Base-by-base conservation (phyloP, 2,888 invertebrate genomes). In the Spisula subtruncata region DNA sequence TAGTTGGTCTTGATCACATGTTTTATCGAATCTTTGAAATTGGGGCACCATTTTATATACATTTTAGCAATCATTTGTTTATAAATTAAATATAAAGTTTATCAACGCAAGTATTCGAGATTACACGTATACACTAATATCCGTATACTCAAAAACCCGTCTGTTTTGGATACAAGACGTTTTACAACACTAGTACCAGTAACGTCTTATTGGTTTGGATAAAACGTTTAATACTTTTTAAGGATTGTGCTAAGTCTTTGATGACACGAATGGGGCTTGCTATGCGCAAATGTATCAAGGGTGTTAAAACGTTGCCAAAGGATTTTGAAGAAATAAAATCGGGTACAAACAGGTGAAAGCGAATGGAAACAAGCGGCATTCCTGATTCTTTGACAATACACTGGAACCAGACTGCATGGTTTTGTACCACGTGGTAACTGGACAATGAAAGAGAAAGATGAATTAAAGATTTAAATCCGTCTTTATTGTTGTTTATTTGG, bases 261-360 rank as follows among this genome's bases (percentile, higher is more conserved):
- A 66, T 92, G 12, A 10, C 71, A 2, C 41, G 90, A 10, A 90
- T 93, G 90, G 89, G 88, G 12, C 89, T 85, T 83, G 88, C 89
- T 16, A 91, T 90, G 81, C 41, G 85, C 20, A 92, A 90, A 80
- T 91, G 90, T 18, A 91, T 90, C n/a, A 92, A 92, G 81, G 83
- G 56, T 20, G 81, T 89, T 10, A 90, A 88, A 16, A 32, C 83
- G 18, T 71, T 90, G 29, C 93, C 93, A 4, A 18, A 20, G 14
- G 91, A 91, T 51, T 92, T 92, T 35, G 83, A 88, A 14, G 81
- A 56, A 12, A 90, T 92, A 25, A 86, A 89, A 56, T 16, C 84
- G 86, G 46, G 83, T 92, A 35, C 29, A 25, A 0, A 81, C 81
- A 29, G 79, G 83, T 6, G 81, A n/a, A n/a, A n/a, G n/a, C n/a